phyloP scores from a whole-genome alignment of 2,888 invertebrate species.

The Chydorus sphaericus region DNA sequence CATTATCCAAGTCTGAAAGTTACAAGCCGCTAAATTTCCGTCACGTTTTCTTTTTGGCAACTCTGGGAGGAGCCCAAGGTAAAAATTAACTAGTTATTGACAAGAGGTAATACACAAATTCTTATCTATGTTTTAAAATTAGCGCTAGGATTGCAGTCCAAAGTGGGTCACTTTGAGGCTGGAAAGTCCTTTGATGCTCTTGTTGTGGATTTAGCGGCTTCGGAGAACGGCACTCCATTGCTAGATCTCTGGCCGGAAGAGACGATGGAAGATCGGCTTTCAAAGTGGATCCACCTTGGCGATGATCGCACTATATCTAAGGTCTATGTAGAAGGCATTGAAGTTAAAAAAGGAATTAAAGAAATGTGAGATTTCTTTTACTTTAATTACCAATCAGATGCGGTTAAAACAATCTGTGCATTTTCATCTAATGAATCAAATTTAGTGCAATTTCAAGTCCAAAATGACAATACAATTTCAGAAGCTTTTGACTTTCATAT shows the following conservation, averaged over 20 bases:
- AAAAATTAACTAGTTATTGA: conserved; percentile 10
- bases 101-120: conserved; percentile 19
- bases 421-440: too few relatives aligned
- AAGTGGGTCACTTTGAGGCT: conserved; percentile 59
- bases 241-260: conserved; percentile 26
- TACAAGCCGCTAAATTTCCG: conserved; percentile 45
- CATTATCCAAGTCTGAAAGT: conserved; percentile 33
- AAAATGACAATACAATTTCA: too few relatives aligned
- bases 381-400: too few relatives aligned
- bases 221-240: conserved; percentile 23
- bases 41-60: conserved; percentile 70
- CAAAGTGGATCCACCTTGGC: conserved; percentile 61
- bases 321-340: conserved; percentile 58
- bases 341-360: conserved; percentile 35
- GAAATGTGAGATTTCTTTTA: too few relatives aligned
- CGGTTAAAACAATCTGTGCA: too few relatives aligned
- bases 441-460: too few relatives aligned
- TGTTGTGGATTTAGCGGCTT: conserved; percentile 47
- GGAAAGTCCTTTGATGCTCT: conserved; percentile 83
- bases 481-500: too few relatives aligned
- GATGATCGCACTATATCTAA: conserved; percentile 66
- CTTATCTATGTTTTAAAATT: conserved; percentile 20
- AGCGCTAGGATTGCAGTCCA: conserved; percentile 57
- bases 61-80: conserved; percentile 72
- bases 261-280: conserved; percentile 43